Percentiles rank a stretch among this genome's conserved stretches.
These are phyloP conservation scores for Leiothrix lutea DNA, from an alignment of 2,113 vertebrate species.

Conservation along the genomic window DNA sequence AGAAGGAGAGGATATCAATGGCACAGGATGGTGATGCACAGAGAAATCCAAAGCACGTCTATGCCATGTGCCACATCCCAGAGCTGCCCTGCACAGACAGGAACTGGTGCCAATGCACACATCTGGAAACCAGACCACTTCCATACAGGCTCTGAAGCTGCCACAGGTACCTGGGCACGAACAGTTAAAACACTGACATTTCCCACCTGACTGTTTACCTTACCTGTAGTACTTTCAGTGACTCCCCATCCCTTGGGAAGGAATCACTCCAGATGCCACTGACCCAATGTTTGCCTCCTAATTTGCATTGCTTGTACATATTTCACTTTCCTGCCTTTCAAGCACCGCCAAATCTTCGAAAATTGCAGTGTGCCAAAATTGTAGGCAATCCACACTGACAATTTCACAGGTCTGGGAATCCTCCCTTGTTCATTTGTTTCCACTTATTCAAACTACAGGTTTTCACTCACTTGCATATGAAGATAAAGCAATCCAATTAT, in stretches of 20 bases:
- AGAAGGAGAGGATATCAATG: neutral
- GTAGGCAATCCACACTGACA: neutral
- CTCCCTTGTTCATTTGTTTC: neutral
- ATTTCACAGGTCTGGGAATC: constrained; percentile 4
- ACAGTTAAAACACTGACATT: neutral
- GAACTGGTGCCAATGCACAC: neutral
- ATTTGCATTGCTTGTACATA: neutral
- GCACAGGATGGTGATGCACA: neutral
- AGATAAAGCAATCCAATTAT: neutral
- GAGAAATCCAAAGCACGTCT: neutral
- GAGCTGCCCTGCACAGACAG: neutral
- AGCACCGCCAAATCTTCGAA: neutral
- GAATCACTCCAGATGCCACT: neutral
- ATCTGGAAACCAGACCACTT: neutral
- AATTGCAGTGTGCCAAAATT: constrained; percentile 1
- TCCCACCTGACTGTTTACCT: neutral
- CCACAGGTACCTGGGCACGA: neutral
- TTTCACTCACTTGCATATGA: neutral
- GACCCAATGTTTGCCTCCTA: neutral
- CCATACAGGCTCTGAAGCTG: neutral
- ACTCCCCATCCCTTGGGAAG: neutral
- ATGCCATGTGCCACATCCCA: neutral
- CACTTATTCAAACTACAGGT: neutral
- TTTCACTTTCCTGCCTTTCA: neutral
- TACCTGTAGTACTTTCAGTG: neutral